These are phyloP conservation scores for Trinorchestia longiramus DNA, from an alignment of 1,140 invertebrate genomes.

Conservation along the genomic window DNA sequence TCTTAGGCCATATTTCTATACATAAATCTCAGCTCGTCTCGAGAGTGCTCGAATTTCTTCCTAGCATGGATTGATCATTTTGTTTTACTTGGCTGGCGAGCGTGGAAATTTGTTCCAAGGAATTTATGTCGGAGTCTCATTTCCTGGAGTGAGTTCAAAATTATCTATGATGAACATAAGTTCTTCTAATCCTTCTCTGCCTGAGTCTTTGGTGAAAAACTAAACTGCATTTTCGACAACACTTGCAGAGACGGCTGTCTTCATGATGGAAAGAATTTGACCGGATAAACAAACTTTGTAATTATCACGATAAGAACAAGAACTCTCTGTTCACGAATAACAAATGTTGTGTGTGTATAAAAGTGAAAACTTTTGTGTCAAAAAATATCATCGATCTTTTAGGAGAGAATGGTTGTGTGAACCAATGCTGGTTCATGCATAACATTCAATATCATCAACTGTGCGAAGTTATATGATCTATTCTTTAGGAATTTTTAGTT, in stretches of 20 bases:
- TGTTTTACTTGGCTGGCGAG: not conserved
- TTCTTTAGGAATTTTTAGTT: too few relatives aligned
- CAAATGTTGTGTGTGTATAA: too few relatives aligned
- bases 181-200: not conserved
- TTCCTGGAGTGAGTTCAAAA: not conserved
- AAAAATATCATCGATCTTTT: too few relatives aligned
- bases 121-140: not conserved
- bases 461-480: too few relatives aligned
- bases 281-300: too few relatives aligned
- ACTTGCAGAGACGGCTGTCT: not conserved
- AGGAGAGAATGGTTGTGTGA: too few relatives aligned
- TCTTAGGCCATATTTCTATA: constrained; percentile 1
- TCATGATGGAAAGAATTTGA: too few relatives aligned
- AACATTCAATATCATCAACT: too few relatives aligned
- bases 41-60: not conserved
- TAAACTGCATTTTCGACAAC: not conserved
- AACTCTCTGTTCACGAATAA: too few relatives aligned
- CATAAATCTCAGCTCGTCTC: not conserved
- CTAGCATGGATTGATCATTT: not conserved
- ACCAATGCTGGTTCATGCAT: too few relatives aligned
- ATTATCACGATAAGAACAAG: too few relatives aligned
- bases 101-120: not conserved
- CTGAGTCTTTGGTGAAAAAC: not conserved
- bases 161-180: not conserved
- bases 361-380: too few relatives aligned